phyloP scores from a whole-genome alignment of 2,888 invertebrate genomes.

The Melitaea athalia region DNA sequence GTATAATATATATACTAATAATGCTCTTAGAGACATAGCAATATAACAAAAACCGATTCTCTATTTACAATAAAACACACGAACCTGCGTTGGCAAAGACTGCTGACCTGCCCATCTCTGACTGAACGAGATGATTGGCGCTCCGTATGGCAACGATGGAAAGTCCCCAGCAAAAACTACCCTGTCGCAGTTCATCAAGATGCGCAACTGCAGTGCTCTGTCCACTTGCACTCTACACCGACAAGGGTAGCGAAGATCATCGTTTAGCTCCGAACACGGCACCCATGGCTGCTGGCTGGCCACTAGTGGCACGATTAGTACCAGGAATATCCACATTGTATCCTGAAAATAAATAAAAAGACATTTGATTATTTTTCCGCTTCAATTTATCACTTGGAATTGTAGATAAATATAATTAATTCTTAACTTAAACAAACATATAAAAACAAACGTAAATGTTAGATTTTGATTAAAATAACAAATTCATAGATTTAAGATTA shows the following conservation, averaged over 20 bases:
- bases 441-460: no score
- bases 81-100: conserved; percentile 88
- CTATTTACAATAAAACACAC: conserved; percentile 9
- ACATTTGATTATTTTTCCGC: background rate
- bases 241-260: conserved; percentile 89
- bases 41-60: no score
- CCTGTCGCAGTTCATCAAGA: conserved; percentile 91
- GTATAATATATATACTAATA: no score
- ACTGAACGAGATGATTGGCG: conserved; percentile 90
- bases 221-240: conserved; percentile 80
- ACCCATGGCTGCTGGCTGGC: conserved; percentile 80
- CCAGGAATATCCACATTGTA: conserved; percentile 63
- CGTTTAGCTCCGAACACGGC: conserved; percentile 89
- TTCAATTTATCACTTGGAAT: no score
- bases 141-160: conserved; percentile 88
- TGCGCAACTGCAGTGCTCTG: conserved; percentile 70
- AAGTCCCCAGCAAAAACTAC: conserved; percentile 91
- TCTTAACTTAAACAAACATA: no score
- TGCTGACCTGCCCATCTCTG: conserved; percentile 92
- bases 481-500: no score
- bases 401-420: no score
- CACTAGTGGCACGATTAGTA: conserved; percentile 57
- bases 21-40: no score
- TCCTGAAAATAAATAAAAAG: conserved; percentile 47
- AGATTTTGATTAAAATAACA: no score